These are phyloP conservation scores for Tetanocera ferruginea DNA, from an alignment of 2,888 invertebrate species.

Conservation along the genomic window DNA sequence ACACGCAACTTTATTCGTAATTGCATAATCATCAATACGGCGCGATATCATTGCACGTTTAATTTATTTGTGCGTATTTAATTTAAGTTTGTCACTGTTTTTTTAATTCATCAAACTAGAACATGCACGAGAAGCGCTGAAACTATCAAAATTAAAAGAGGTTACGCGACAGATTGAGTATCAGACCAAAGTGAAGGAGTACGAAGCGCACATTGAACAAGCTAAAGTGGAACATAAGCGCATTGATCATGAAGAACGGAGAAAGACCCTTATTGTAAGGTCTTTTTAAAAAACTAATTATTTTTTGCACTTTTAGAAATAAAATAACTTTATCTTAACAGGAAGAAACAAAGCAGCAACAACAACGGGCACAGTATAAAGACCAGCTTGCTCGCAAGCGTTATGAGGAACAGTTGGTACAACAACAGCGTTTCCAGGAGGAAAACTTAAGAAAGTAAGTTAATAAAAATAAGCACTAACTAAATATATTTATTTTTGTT, in stretches of 20 bases:
- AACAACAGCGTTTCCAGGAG: slow-evolving; percentile 93
- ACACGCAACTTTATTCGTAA: not conserved
- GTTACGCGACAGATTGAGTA: slow-evolving; percentile 88
- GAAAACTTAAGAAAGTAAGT: slow-evolving; percentile 84
- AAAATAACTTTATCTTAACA: slow-evolving; percentile 57
- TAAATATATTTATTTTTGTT: not conserved
- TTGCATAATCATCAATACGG: slow-evolving; percentile 54
- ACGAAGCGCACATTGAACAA: slow-evolving; percentile 93
- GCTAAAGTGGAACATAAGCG: slow-evolving; percentile 90
- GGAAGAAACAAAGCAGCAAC: slow-evolving; percentile 97
- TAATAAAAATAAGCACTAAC: not conserved
- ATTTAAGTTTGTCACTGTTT: not conserved
- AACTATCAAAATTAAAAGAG: slow-evolving; percentile 94
- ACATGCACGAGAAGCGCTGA: slow-evolving; percentile 93
- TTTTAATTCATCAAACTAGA: slow-evolving; percentile 71
- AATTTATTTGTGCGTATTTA: not conserved
- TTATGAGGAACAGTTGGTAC: slow-evolving; percentile 92
- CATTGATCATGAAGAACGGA: slow-evolving; percentile 91
- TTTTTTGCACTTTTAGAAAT: not conserved
- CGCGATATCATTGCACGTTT: not conserved
- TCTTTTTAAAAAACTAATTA: not conserved
- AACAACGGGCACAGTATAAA: slow-evolving; percentile 95
- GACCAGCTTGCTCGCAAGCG: slow-evolving; percentile 95
- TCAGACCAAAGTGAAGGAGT: slow-evolving; percentile 90
- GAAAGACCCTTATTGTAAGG: slow-evolving; percentile 83